These are phyloP conservation scores for Etheostoma perlongum DNA, from an alignment of 2,797 vertebrate species.

Conservation along the genomic window DNA sequence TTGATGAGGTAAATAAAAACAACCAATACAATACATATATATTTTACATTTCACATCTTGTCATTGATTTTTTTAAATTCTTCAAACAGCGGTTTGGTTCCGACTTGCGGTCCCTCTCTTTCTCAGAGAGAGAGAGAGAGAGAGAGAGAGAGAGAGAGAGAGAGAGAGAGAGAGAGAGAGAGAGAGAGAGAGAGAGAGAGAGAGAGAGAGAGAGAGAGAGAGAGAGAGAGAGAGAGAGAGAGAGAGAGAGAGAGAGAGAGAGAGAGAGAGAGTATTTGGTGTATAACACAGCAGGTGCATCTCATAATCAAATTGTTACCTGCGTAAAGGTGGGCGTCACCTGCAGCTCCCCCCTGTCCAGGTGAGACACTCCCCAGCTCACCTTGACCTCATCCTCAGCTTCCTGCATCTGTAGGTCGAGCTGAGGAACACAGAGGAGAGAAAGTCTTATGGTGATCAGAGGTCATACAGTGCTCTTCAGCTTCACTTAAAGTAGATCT, in stretches of 20 bases:
- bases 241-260: no score
- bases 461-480: neutral
- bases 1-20: neutral
- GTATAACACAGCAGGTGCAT: neutral
- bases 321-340: conserved; percentile 80
- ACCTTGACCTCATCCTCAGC: conserved; percentile 85
- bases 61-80: neutral
- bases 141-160: no score
- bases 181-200: no score
- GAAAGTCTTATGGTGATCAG: neutral
- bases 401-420: conserved; percentile 89
- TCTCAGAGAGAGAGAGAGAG: no score
- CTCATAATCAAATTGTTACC: conserved; percentile 75
- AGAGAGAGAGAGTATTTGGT: neutral
- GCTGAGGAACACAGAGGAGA: conserved; percentile 74
- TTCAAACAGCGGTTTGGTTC: no score
- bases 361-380: conserved; percentile 86
- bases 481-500: neutral
- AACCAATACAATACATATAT: neutral
- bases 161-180: no score
- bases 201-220: no score
- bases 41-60: neutral
- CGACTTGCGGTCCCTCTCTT: no score
- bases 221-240: no score
- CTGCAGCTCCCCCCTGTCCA: conserved; percentile 81